Percentiles rank a stretch among this genome's conserved stretches.
Evolutionary conservation across 2,797 vertebrate genomes (phyloP).

Genomic region (Antrozous pallidus): DNA sequence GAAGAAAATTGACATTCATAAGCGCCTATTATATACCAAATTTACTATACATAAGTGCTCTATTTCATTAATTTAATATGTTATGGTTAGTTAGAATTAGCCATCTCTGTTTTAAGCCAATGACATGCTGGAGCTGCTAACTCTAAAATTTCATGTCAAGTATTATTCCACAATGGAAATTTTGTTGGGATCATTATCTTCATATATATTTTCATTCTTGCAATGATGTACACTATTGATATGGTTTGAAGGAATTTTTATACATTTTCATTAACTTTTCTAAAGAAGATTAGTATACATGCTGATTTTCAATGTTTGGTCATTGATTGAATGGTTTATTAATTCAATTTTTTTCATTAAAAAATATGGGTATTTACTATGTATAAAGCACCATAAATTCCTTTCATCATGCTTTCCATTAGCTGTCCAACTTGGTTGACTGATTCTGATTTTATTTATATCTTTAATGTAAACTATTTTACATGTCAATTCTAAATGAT

Average conservation of each 20-base stretch:
- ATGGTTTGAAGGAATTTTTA: neutral
- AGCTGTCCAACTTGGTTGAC: neutral
- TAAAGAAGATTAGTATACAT: neutral
- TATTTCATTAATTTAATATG: neutral
- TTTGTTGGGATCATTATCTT: neutral
- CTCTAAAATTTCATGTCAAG: neutral
- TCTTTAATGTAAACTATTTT: slow-evolving; percentile 24
- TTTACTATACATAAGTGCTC: neutral
- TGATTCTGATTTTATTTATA: slow-evolving; percentile 42
- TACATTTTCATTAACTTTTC: neutral
- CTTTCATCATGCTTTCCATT: neutral
- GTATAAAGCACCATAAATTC: neutral
- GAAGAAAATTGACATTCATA: neutral
- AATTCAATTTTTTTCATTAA: neutral
- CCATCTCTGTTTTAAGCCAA: neutral
- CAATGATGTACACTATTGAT: neutral
- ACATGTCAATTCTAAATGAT: neutral
- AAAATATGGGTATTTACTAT: neutral
- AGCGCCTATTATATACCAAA: neutral
- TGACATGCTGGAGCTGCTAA: neutral
- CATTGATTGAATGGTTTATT: neutral
- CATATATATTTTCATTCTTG: neutral
- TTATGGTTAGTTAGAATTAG: neutral
- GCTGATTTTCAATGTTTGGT: neutral
- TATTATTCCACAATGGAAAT: neutral